Conservation (phyloP, 2,888 invertebrate species). For the Steinernema carpocapsae region DNA sequence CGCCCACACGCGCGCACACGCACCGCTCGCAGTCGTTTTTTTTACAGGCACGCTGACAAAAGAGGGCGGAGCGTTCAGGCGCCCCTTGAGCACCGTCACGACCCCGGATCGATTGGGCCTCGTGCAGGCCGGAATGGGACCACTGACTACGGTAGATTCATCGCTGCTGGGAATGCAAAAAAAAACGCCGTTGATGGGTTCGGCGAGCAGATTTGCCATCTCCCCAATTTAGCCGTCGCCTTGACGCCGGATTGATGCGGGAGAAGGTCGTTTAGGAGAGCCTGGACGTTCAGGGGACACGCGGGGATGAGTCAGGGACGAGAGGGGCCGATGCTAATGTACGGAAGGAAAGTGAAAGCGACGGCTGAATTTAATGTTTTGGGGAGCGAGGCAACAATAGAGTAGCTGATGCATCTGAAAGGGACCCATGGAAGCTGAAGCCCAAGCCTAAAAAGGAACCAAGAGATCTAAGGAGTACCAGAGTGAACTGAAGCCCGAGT, state of each 20-base stretch:
- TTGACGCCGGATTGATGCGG: too few species aligned
- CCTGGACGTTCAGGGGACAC: neutral
- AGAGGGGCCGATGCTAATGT: too few species aligned
- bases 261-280: neutral
- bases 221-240: too few species aligned
- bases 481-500: too few species aligned
- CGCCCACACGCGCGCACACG: slow-evolving; percentile 1
- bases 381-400: too few species aligned
- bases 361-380: neutral
- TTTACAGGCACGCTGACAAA: slow-evolving; percentile 6
- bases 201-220: too few species aligned
- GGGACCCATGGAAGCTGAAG: too few species aligned
- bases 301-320: too few species aligned
- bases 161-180: neutral
- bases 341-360: slow-evolving; percentile 2
- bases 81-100: neutral
- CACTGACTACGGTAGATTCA: slow-evolving; percentile 1
- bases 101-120: slow-evolving; percentile 9
- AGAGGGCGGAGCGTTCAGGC: neutral
- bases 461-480: too few species aligned
- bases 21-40: slow-evolving; percentile 14
- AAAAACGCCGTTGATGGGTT: neutral
- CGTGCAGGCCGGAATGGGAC: neutral
- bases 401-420: too few species aligned
- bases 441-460: too few species aligned